Evolutionary conservation across 2,113 vertebrate genomes (phyloP).

Genomic region (Tachysurus fulvidraco): DNA sequence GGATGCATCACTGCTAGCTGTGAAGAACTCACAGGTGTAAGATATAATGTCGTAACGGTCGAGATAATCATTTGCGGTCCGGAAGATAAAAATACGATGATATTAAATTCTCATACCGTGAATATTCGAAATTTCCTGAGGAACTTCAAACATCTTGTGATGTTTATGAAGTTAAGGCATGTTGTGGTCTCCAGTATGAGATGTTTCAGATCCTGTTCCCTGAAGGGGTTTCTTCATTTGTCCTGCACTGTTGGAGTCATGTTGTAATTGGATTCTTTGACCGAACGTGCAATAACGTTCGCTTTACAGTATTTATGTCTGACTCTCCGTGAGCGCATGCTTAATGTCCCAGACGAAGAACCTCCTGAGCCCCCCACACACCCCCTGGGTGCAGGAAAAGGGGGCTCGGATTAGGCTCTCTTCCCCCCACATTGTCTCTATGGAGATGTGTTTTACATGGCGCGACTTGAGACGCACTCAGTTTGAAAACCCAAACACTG

Average conservation of each 20-base stretch:
- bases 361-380: background rate
- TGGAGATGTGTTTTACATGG: slow-evolving; percentile 52
- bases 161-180: background rate
- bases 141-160: background rate
- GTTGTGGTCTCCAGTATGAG: background rate
- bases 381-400: slow-evolving; percentile 46
- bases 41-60: background rate
- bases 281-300: slow-evolving; percentile 7
- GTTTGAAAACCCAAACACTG: slow-evolving; percentile 46
- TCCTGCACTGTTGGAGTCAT: background rate
- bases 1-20: too few species aligned
- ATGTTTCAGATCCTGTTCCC: background rate
- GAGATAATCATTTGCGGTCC: background rate
- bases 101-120: background rate
- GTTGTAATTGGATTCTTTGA: slow-evolving; percentile 28
- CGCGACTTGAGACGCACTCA: slow-evolving; percentile 42
- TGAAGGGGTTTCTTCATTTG: slow-evolving; percentile 9
- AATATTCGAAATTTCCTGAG: background rate
- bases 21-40: too few species aligned
- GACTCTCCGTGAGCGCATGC: background rate
- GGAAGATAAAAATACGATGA: background rate
- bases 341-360: slow-evolving; percentile 43
- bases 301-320: slow-evolving; percentile 35
- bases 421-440: slow-evolving; percentile 34
- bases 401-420: slow-evolving; percentile 38